A percentile compares a stretch with the other conserved stretches of the same genome.
phyloP scores from a whole-genome alignment of 2,888 invertebrate genomes.

The Frankliniella fusca region DNA sequence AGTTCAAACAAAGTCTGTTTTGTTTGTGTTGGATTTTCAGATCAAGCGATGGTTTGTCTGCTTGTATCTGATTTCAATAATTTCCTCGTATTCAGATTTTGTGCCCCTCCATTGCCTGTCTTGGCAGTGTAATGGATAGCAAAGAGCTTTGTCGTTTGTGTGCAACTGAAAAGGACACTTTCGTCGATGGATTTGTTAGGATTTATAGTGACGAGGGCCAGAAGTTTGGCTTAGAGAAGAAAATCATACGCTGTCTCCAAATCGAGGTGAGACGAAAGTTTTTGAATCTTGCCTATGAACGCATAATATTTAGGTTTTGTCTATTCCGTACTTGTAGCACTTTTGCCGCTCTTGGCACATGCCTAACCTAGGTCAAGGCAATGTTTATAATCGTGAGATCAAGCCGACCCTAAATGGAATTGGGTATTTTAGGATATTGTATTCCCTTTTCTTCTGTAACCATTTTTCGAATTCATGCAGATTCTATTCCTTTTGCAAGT shows the following conservation, averaged over 20 bases:
- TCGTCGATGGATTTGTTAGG: constrained; percentile 45
- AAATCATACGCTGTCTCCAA: constrained; percentile 49
- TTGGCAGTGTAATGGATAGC: background rate
- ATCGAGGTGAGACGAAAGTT: constrained; percentile 45
- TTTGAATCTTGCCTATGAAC: too few relatives aligned
- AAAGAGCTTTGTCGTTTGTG: constrained; percentile 49
- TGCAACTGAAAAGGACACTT: constrained; percentile 47
- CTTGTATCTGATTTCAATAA: background rate
- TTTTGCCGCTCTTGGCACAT: background rate
- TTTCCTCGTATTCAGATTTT: background rate
- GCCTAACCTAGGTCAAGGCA: constrained; percentile 27
- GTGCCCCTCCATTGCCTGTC: background rate
- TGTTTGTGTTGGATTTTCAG: background rate
- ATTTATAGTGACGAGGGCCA: constrained; percentile 49
- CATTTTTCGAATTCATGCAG: too few relatives aligned
- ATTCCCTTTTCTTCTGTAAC: too few relatives aligned
- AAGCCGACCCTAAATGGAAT: background rate
- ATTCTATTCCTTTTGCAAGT: too few relatives aligned
- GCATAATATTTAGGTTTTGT: too few relatives aligned
- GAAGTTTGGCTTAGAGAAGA: constrained; percentile 46
- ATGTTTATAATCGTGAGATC: background rate
- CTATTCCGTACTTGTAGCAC: too few relatives aligned
- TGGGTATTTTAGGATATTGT: too few relatives aligned
- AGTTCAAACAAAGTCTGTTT: constrained; percentile 20
- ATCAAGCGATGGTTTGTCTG: too few relatives aligned